phyloP scores from a whole-genome alignment of 2,113 vertebrate genomes.

The Thamnophis sirtalis region DNA sequence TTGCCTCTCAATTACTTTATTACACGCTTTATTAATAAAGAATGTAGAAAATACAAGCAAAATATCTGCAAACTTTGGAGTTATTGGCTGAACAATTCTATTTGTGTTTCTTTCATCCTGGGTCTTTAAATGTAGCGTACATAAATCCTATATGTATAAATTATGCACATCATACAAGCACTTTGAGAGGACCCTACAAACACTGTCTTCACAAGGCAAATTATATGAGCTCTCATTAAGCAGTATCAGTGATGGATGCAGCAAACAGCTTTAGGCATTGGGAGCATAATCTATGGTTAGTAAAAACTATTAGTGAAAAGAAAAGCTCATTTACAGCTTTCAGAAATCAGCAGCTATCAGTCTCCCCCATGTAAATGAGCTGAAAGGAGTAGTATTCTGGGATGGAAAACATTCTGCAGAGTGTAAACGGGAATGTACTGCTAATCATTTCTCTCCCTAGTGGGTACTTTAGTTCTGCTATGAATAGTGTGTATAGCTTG shows the following conservation, averaged over 20 bases:
- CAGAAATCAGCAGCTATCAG: conserved; percentile 46
- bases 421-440: conserved; percentile 42
- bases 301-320: conserved; percentile 45
- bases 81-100: neutral
- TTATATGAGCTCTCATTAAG: conserved; percentile 57
- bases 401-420: conserved; percentile 29
- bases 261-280: conserved; percentile 50
- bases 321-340: conserved; percentile 57
- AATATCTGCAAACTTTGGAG: neutral
- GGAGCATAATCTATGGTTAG: conserved; percentile 53
- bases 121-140: neutral
- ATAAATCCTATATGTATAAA: conserved; percentile 28
- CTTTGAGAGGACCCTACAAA: conserved; percentile 44
- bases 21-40: neutral
- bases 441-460: conserved; percentile 43
- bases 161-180: conserved; percentile 21
- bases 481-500: conserved; percentile 37
- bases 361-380: conserved; percentile 57
- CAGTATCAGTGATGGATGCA: conserved; percentile 51
- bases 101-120: neutral
- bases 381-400: conserved; percentile 39
- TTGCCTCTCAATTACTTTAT: neutral
- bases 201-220: conserved; percentile 49
- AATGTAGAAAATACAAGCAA: neutral
- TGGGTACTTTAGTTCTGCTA: conserved; percentile 38